phyloP scores from a whole-genome alignment of 2,797 vertebrate genomes.

The Peromyscus eremicus region DNA sequence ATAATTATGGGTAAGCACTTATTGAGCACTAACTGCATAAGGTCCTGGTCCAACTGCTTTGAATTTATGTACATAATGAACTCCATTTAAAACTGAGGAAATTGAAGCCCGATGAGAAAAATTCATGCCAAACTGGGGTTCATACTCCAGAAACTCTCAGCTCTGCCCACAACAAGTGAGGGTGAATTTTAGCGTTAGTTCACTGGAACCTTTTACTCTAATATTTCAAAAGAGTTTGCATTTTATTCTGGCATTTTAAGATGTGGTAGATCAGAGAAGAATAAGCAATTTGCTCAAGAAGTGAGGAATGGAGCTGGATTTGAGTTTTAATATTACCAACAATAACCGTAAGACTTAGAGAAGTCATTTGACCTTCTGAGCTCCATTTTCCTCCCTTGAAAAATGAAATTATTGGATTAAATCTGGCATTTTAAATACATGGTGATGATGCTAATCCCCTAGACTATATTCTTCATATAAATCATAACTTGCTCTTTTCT shows the following conservation, averaged over 20 bases:
- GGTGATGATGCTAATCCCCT: constrained; percentile 14
- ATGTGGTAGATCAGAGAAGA: neutral
- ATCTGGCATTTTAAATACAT: neutral
- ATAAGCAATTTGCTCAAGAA: neutral
- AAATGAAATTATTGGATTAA: constrained; percentile 46
- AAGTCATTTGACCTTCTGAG: neutral
- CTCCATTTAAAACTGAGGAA: constrained; percentile 1
- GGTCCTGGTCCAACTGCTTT: neutral
- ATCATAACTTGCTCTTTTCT: constrained; percentile 7
- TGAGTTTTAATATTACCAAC: neutral
- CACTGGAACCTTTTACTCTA: neutral
- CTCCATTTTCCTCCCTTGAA: constrained; percentile 2
- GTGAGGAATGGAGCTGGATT: neutral
- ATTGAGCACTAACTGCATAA: neutral
- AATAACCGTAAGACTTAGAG: neutral
- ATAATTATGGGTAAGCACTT: neutral
- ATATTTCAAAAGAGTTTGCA: neutral
- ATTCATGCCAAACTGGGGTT: neutral
- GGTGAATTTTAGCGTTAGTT: neutral
- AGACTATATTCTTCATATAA: constrained; percentile 13
- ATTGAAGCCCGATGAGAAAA: neutral
- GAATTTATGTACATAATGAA: constrained; percentile 8
- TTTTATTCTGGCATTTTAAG: neutral
- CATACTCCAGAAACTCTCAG: neutral
- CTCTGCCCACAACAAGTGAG: neutral